These are phyloP conservation scores for Leptinotarsa tumamoca DNA, from an alignment of 2,888 invertebrate genomes.

Conservation along the genomic window DNA sequence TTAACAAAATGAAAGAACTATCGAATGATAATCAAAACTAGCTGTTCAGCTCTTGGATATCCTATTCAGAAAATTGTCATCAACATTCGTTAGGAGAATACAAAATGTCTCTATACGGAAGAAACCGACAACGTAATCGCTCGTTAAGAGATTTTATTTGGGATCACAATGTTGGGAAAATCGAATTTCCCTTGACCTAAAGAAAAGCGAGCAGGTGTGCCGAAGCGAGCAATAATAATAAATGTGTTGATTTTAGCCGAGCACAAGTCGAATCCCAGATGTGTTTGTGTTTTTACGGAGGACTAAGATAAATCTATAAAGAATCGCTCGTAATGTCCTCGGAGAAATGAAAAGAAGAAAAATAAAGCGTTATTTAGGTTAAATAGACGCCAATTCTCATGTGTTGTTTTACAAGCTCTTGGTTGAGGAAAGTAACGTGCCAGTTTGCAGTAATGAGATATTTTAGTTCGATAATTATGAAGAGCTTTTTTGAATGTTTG, in stretches of 20 bases:
- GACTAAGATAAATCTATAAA: slow-evolving; percentile 17
- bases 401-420: background rate
- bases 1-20: too few relatives aligned
- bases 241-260: slow-evolving; percentile 39
- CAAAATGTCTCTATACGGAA: background rate
- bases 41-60: background rate
- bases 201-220: slow-evolving; percentile 39
- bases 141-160: background rate
- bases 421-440: too few relatives aligned
- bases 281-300: slow-evolving; percentile 2
- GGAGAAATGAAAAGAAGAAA: background rate
- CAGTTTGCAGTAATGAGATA: too few relatives aligned
- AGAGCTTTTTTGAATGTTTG: too few relatives aligned
- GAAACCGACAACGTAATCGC: background rate
- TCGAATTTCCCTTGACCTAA: slow-evolving; percentile 29
- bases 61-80: background rate
- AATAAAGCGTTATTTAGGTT: background rate
- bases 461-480: too few relatives aligned
- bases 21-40: background rate
- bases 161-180: slow-evolving; percentile 19
- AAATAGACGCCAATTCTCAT: background rate
- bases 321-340: background rate
- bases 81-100: background rate
- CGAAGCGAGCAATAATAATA: slow-evolving; percentile 35
- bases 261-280: slow-evolving; percentile 22